Conservation (phyloP, 2,797 vertebrate species). For the Novumbra hubbsi region DNA sequence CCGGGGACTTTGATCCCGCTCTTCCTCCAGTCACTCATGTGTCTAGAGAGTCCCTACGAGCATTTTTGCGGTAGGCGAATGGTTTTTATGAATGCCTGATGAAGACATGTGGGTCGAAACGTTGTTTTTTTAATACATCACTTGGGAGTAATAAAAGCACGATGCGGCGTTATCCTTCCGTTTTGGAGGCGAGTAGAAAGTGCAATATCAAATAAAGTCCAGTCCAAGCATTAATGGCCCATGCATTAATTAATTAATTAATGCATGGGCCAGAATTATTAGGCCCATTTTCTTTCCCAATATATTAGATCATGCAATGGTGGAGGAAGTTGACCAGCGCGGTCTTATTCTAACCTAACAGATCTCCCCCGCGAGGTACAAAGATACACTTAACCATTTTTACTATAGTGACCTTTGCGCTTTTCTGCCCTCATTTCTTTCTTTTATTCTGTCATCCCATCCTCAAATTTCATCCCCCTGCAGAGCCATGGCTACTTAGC, state of each 20-base stretch:
- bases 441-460: conserved; percentile 35
- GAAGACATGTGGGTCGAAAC: no score
- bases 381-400: background rate
- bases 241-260: background rate
- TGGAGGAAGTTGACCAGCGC: background rate
- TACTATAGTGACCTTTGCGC: background rate
- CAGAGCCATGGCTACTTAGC: background rate
- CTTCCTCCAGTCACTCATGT: background rate
- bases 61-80: background rate
- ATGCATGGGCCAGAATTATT: background rate
- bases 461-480: conserved; percentile 15
- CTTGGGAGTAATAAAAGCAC: no score
- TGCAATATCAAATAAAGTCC: background rate
- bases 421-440: conserved; percentile 51
- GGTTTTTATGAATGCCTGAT: no score
- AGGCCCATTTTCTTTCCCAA: background rate
- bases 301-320: background rate
- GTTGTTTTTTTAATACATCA: no score
- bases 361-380: background rate
- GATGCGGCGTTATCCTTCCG: no score
- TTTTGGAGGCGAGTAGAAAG: background rate
- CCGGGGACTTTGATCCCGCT: background rate
- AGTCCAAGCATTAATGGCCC: background rate
- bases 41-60: background rate
- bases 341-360: background rate